These are phyloP conservation scores for Diaperis boleti DNA, from an alignment of 2,888 invertebrate genomes.

Conservation along the genomic window DNA sequence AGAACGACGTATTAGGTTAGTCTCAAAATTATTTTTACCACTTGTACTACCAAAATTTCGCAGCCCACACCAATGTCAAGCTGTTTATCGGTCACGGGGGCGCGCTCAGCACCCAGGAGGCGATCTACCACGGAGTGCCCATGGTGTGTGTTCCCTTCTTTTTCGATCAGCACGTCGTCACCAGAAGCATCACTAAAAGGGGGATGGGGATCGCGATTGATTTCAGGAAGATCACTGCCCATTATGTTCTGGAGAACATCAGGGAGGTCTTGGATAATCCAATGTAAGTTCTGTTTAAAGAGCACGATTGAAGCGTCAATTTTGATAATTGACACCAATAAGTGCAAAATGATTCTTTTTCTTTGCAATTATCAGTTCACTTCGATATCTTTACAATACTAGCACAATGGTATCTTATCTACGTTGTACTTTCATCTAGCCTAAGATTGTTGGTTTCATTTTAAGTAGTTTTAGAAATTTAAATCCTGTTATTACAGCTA, in stretches of 20 bases:
- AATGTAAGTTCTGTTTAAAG: too few relatives aligned
- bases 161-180: slow-evolving; percentile 52
- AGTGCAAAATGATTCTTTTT: too few relatives aligned
- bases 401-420: too few relatives aligned
- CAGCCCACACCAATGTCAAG: slow-evolving; percentile 50
- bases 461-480: slow-evolving; percentile 33
- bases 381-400: too few relatives aligned
- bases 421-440: too few relatives aligned
- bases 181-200: slow-evolving; percentile 52
- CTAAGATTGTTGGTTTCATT: background rate
- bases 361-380: too few relatives aligned
- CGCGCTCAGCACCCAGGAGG: slow-evolving; percentile 50
- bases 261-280: slow-evolving; percentile 47
- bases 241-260: slow-evolving; percentile 45
- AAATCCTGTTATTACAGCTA: too few relatives aligned
- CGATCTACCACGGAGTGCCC: slow-evolving; percentile 50
- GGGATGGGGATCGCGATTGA: slow-evolving; percentile 52
- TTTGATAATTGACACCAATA: too few relatives aligned
- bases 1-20: slow-evolving; percentile 39
- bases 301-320: too few relatives aligned
- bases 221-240: slow-evolving; percentile 45
- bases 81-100: slow-evolving; percentile 53
- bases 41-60: background rate
- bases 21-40: background rate
- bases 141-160: slow-evolving; percentile 51